A percentile compares a stretch with the other conserved stretches of the same genome.
These are phyloP conservation scores for Leguminivora glycinivorella DNA, from an alignment of 1,140 invertebrate species.

Conservation along the genomic window DNA sequence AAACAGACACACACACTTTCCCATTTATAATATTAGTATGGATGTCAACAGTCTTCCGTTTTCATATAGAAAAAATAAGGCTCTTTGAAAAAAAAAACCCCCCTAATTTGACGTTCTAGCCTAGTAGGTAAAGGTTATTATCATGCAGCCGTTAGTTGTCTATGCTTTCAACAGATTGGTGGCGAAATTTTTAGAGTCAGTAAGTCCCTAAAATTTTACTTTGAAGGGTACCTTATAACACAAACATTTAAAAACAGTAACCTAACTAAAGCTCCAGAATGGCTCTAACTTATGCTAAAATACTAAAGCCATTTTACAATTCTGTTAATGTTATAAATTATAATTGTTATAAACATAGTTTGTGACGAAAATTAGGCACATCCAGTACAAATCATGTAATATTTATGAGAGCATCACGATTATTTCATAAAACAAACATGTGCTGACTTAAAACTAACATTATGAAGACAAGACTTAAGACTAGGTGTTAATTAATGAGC, in stretches of 20 bases:
- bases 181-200: too few species aligned
- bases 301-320: background rate
- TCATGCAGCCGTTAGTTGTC: too few species aligned
- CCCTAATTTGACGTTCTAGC: too few species aligned
- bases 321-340: background rate
- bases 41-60: too few species aligned
- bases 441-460: conserved; percentile 8
- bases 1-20: too few species aligned
- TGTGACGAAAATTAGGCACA: background rate
- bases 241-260: background rate
- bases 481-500: conserved; percentile 14
- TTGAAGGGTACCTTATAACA: background rate
- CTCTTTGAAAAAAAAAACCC: too few species aligned
- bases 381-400: background rate
- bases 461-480: background rate
- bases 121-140: too few species aligned
- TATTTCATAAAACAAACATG: background rate
- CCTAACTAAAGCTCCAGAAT: background rate
- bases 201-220: too few species aligned
- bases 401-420: background rate
- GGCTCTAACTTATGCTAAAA: background rate
- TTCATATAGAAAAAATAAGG: too few species aligned
- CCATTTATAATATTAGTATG: too few species aligned
- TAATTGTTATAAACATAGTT: background rate
- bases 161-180: too few species aligned